Percentiles rank a stretch among this genome's conserved stretches.
Evolutionary conservation across 23 tunicate genomes (phyloP).

Genomic region (Corella eumyota): DNA sequence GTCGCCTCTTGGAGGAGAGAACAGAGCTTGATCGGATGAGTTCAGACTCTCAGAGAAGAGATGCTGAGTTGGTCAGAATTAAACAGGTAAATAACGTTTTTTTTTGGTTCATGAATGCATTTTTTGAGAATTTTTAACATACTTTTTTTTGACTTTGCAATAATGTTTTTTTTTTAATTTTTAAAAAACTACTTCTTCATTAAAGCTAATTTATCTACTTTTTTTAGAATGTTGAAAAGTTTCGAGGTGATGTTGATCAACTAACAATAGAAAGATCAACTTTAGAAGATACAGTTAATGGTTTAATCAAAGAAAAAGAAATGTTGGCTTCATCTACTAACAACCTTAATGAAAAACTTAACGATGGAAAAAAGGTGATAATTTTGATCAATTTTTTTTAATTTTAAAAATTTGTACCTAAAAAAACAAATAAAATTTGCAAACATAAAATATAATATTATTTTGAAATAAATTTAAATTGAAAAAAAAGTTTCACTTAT

Average conservation of each 20-base stretch:
- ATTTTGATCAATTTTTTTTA: background rate
- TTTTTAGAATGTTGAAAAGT: conserved; percentile 83
- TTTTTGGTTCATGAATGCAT: no score
- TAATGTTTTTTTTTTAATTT: background rate
- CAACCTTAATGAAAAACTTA: conserved; percentile 61
- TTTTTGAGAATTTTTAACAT: no score
- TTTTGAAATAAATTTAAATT: no score
- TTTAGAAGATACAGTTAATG: conserved; percentile 76
- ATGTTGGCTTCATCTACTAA: conserved; percentile 28
- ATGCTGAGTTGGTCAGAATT: conserved; percentile 45
- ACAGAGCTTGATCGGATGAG: conserved; percentile 65
- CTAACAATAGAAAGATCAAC: conserved; percentile 64
- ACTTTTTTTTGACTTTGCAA: background rate
- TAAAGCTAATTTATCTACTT: no score
- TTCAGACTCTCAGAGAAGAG: conserved; percentile 54
- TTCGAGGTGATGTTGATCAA: conserved; percentile 64
- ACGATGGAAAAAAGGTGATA: conserved; percentile 63
- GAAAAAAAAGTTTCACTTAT: no score
- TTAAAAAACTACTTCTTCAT: background rate
- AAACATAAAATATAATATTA: no score
- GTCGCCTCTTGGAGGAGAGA: conserved; percentile 70
- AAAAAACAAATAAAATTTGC: no score
- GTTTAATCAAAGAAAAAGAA: conserved; percentile 79
- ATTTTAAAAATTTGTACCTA: background rate
- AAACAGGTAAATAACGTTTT: conserved; percentile 51